Percentiles rank a stretch among this genome's conserved stretches.
Conservation (phyloP, 2,113 vertebrate species). For the Gopherus flavomarginatus region DNA sequence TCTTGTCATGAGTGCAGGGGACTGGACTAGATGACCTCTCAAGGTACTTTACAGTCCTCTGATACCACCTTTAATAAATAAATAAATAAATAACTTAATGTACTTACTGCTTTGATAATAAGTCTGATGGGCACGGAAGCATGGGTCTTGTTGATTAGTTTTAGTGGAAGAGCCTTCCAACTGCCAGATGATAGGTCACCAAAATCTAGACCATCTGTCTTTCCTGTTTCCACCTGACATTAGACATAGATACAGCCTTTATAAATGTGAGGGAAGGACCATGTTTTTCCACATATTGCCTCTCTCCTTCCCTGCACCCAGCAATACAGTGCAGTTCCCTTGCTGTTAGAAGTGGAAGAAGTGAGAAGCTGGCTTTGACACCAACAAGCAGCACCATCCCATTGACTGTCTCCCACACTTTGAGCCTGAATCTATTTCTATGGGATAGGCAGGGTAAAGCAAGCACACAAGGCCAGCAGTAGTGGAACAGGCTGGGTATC, state of each 20-base stretch:
- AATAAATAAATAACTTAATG: neutral
- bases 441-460: neutral
- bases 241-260: slow-evolving; percentile 14
- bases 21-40: too few relatives aligned
- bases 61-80: too few relatives aligned
- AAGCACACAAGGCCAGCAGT: neutral
- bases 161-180: slow-evolving; percentile 89
- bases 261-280: neutral
- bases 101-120: slow-evolving; percentile 94
- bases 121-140: slow-evolving; percentile 92
- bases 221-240: slow-evolving; percentile 85
- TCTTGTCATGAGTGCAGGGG: too few relatives aligned
- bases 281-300: neutral
- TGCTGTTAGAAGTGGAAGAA: rapidly evolving
- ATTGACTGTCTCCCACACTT: rapidly evolving
- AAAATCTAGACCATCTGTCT: slow-evolving; percentile 87
- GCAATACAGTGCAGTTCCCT: neutral
- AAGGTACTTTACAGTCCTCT: too few relatives aligned
- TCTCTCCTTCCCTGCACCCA: neutral
- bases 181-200: slow-evolving; percentile 89
- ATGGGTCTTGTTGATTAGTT: slow-evolving; percentile 89
- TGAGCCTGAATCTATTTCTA: neutral
- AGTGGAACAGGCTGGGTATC: too few relatives aligned
- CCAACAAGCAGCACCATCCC: neutral
- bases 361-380: neutral